phyloP scores from a whole-genome alignment of 1,140 invertebrate genomes.

The Rhagoletis pomonella region DNA sequence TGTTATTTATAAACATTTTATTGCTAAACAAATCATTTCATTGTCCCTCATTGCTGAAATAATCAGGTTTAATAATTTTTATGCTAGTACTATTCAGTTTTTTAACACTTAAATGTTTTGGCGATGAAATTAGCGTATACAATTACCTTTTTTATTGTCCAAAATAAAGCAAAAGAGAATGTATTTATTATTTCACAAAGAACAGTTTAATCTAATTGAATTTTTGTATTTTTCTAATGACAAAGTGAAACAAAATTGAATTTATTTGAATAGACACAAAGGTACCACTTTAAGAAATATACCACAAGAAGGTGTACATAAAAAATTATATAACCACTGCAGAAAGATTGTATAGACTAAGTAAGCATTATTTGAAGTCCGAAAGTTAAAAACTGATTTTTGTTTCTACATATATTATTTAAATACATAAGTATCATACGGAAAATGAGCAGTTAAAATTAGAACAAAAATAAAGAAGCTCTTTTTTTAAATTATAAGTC shows the following conservation, averaged over 20 bases:
- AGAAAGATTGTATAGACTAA: background rate
- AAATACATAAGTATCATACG: background rate
- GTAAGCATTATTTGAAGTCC: slow-evolving; percentile 32
- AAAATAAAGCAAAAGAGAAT: background rate
- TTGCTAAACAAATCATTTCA: background rate
- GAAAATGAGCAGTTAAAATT: background rate
- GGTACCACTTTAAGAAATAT: background rate
- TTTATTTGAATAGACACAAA: background rate
- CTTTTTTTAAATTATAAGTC: background rate
- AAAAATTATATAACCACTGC: background rate
- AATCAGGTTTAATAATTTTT: background rate
- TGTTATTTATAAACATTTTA: background rate
- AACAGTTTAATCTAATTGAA: slow-evolving; percentile 4
- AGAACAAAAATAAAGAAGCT: background rate
- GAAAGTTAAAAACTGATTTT: background rate
- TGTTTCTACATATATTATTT: slow-evolving; percentile 16
- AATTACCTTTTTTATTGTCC: background rate
- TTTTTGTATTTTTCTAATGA: slow-evolving; percentile 54
- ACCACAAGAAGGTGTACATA: background rate
- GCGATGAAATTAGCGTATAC: background rate
- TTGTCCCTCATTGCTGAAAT: background rate
- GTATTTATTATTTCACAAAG: slow-evolving; percentile 8
- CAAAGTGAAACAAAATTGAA: background rate
- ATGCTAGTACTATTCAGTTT: background rate
- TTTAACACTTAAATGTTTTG: background rate